These are phyloP conservation scores for Cetoscarus ocellatus DNA, from an alignment of 2,797 vertebrate genomes.

Conservation along the genomic window DNA sequence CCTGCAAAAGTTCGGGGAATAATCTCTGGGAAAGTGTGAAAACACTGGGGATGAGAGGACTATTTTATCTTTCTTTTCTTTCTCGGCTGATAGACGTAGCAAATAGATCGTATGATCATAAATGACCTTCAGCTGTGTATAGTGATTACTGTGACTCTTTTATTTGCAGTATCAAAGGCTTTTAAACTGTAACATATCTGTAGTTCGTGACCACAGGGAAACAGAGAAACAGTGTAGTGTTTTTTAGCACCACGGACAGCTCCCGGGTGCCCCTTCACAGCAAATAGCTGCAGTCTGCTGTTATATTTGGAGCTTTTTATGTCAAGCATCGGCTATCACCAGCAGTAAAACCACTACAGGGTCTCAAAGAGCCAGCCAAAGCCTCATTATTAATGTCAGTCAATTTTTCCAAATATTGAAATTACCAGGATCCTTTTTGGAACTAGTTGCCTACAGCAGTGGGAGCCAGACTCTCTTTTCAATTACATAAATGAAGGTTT, in stretches of 20 bases:
- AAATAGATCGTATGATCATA: slow-evolving; percentile 5
- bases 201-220: slow-evolving; percentile 12
- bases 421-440: slow-evolving; percentile 36
- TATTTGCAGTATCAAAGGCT: slow-evolving; percentile 8
- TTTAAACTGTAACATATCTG: slow-evolving; percentile 11
- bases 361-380: slow-evolving; percentile 25
- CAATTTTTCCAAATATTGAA: slow-evolving; percentile 45
- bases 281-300: slow-evolving; percentile 20
- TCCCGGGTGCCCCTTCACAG: slow-evolving; percentile 10
- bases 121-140: slow-evolving; percentile 16
- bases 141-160: slow-evolving; percentile 15
- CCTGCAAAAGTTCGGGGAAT: no score
- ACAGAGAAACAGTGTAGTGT: not conserved
- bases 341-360: slow-evolving; percentile 29
- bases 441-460: slow-evolving; percentile 30
- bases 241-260: slow-evolving; percentile 64
- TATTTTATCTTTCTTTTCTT: not conserved
- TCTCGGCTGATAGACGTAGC: not conserved
- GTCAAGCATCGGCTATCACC: slow-evolving; percentile 21
- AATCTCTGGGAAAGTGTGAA: no score
- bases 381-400: slow-evolving; percentile 53
- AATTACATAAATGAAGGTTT: slow-evolving; percentile 52
- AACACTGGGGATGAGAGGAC: no score
- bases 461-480: slow-evolving; percentile 31
- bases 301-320: slow-evolving; percentile 38